Evolutionary conservation across 2,888 invertebrate species (phyloP).

Genomic region (Dolichomitus sp.): DNA sequence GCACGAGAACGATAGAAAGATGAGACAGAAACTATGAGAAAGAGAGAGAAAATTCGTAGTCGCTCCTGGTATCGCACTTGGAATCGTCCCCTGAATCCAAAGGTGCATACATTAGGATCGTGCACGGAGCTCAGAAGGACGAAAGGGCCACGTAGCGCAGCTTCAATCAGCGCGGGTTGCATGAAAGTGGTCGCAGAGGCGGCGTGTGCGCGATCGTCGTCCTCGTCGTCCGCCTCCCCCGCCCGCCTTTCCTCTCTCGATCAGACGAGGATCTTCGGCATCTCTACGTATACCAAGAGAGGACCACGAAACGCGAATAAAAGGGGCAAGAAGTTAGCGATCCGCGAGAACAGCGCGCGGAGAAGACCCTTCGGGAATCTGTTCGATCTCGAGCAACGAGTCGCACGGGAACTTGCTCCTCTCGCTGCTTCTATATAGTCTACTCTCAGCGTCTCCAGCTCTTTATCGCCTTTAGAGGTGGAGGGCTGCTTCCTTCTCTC

Average conservation of each 20-base stretch:
- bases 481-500: slow-evolving; percentile 35
- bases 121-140: slow-evolving; percentile 36
- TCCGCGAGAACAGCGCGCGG: slow-evolving; percentile 45
- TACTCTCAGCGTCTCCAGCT: slow-evolving; percentile 54
- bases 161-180: slow-evolving; percentile 71
- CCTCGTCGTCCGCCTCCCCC: not conserved
- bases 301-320: slow-evolving; percentile 55
- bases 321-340: slow-evolving; percentile 46
- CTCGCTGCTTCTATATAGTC: slow-evolving; percentile 40
- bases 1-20: slow-evolving; percentile 17
- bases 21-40: slow-evolving; percentile 8
- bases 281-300: slow-evolving; percentile 55
- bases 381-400: slow-evolving; percentile 64
- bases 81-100: slow-evolving; percentile 82
- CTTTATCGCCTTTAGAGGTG: slow-evolving; percentile 56
- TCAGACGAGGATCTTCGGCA: slow-evolving; percentile 72
- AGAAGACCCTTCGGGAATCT: slow-evolving; percentile 58
- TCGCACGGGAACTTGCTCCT: slow-evolving; percentile 64
- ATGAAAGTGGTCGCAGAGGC: slow-evolving; percentile 55
- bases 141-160: slow-evolving; percentile 56
- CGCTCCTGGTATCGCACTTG: slow-evolving; percentile 83
- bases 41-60: slow-evolving; percentile 68
- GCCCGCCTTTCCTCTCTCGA: slow-evolving; percentile 41
- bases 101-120: slow-evolving; percentile 82
- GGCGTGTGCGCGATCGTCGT: slow-evolving; percentile 57